Base-by-base conservation (phyloP, 2,797 vertebrate genomes). In the Chaetodon trifasciatus region DNA sequence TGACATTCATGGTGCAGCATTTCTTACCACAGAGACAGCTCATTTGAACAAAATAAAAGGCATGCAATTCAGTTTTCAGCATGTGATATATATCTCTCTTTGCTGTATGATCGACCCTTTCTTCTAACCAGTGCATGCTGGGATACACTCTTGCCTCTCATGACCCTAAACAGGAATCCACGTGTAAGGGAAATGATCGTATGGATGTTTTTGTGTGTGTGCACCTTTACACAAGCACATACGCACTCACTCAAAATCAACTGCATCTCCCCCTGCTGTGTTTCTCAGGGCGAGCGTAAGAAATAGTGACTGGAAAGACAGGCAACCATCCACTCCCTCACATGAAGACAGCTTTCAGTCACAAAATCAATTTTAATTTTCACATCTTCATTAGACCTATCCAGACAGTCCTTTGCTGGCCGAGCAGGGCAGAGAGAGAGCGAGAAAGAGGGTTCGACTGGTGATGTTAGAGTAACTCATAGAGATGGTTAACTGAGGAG, bases 331-430 rank as follows among this genome's bases (percentile, higher is more conserved):
- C 62, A 67, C 70, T 83, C 81, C 67, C 53, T 37, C 46, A 19
- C 76, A 78, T 8, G 52, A 49, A 11, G 49, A 74, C 71, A 84
- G 85, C 86, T 73, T 75, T 82, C 82, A 78, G 82, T 88, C 89
- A 93, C 89, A 92, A 94, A 93, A 93, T 93, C 93, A 88, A 93
- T 94, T 92, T 92, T 77, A 90, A 92, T 92, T 89, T 91, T 89
- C 87, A 89, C 86, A 73, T 93, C 87, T 93, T 93, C 90, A 91
- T 94, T 89, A 91, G 81, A 82, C 71, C 60, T 61, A 75, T 81
- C 42, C 50, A 81, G 71, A 67, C 61, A 69, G 56, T 57, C 71
- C 62, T 71, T 60, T 64, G 46, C 62, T 60, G 75, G 39, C 3
- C 52, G 35, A 66, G 50, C 19, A 46, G n/a, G 16, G 4, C 8